Percentiles rank a stretch among this genome's conserved stretches.
Conservation (phyloP, 2,113 vertebrate species). For the Thinocorus orbignyianus region DNA sequence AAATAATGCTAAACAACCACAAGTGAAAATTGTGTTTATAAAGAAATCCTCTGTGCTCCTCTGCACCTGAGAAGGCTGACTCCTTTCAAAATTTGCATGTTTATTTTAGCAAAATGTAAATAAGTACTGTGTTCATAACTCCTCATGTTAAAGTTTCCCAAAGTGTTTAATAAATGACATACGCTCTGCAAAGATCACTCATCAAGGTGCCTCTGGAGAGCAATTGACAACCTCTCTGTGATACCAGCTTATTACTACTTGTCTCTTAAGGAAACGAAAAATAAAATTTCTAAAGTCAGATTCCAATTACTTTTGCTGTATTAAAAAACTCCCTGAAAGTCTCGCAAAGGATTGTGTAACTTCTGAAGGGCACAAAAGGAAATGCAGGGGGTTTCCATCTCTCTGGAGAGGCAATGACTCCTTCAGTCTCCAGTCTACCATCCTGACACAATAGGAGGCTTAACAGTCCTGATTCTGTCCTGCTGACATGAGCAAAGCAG, state of each 20-base stretch:
- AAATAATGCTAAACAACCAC: not conserved
- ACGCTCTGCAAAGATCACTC: not conserved
- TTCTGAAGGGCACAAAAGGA: not conserved
- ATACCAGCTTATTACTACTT: not conserved
- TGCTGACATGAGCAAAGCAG: not conserved
- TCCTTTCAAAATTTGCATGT: not conserved
- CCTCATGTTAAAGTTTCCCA: not conserved
- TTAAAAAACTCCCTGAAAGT: not conserved
- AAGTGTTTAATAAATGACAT: not conserved
- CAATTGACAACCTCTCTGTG: not conserved
- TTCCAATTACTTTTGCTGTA: not conserved
- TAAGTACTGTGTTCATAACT: not conserved
- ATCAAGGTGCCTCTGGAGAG: not conserved
- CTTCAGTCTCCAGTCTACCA: not conserved
- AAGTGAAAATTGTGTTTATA: not conserved
- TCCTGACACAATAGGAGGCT: not conserved
- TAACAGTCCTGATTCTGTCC: not conserved
- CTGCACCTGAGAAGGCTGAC: not conserved
- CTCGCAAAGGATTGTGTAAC: not conserved
- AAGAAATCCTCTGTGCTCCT: not conserved
- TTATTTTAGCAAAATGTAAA: not conserved
- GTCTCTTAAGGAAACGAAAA: not conserved
- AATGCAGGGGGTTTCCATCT: rapidly evolving
- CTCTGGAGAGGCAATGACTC: not conserved
- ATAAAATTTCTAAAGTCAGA: not conserved